These are phyloP conservation scores for Coboldia fuscipes DNA, from an alignment of 1,140 invertebrate genomes.

Conservation along the genomic window DNA sequence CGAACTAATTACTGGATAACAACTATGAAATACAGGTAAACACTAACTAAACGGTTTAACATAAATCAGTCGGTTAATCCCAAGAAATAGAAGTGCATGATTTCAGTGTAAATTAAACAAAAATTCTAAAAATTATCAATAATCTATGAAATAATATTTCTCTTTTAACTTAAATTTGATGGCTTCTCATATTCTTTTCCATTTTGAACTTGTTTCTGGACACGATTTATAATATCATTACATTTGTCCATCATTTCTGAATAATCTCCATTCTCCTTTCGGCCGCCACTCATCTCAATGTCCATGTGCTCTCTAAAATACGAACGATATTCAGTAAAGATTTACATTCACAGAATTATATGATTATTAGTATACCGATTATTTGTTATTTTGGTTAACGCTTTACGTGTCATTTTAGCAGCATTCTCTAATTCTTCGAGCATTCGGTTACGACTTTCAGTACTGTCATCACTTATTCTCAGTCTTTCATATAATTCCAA, in stretches of 20 bases:
- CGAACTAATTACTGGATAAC: no score
- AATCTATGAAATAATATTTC: no score
- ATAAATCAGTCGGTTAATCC: no score
- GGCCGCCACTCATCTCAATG: conserved; percentile 2
- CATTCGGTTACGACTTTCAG: conserved; percentile 9
- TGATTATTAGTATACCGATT: conserved; percentile 3
- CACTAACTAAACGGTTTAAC: no score
- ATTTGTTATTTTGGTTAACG: conserved; percentile 21
- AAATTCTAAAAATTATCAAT: no score
- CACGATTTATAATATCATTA: conserved; percentile 21
- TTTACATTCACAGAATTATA: neutral
- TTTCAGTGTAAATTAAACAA: no score
- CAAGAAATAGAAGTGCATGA: no score
- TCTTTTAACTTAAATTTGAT: no score
- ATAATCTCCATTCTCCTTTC: conserved; percentile 18
- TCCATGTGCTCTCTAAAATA: neutral
- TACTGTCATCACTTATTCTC: conserved; percentile 12
- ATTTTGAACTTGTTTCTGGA: conserved; percentile 9
- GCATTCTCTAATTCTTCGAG: conserved; percentile 27
- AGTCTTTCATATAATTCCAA: conserved; percentile 19
- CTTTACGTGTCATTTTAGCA: conserved; percentile 24
- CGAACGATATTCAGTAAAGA: neutral
- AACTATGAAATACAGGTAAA: no score
- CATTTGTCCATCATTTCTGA: conserved; percentile 22
- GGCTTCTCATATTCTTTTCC: no score